phyloP scores from a whole-genome alignment of 2,113 vertebrate genomes.

The Psammodynastes pulverulentus region DNA sequence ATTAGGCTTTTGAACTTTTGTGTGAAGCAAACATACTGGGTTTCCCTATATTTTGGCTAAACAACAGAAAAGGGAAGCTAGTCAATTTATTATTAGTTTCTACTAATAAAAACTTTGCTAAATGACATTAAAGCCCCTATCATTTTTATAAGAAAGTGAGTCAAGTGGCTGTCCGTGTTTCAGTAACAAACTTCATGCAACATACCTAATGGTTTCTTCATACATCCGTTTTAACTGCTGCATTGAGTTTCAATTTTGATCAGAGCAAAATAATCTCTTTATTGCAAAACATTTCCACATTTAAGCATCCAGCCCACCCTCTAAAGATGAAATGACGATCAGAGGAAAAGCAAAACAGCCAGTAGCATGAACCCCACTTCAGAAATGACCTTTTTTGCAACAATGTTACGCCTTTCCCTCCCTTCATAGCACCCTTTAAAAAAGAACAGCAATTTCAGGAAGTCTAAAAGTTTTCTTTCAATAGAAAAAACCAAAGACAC shows the following conservation, averaged over 20 bases:
- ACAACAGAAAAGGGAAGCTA: neutral
- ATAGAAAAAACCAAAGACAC: neutral
- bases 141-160: neutral
- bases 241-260: neutral
- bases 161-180: neutral
- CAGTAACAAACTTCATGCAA: neutral
- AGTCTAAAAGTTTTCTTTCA: neutral
- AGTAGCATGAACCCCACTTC: neutral
- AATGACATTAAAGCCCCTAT: neutral
- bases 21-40: neutral
- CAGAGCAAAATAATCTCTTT: neutral
- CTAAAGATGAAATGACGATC: neutral
- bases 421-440: neutral
- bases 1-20: neutral
- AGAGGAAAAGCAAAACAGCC: neutral
- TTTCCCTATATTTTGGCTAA: neutral
- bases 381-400: neutral
- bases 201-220: neutral
- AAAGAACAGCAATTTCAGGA: neutral
- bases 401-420: neutral
- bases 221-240: neutral
- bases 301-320: neutral
- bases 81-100: neutral
- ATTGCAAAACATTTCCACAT: neutral
- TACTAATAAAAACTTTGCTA: neutral